Evolutionary conservation across 1,140 invertebrate species (phyloP).

Genomic region (Papilio machaon): DNA sequence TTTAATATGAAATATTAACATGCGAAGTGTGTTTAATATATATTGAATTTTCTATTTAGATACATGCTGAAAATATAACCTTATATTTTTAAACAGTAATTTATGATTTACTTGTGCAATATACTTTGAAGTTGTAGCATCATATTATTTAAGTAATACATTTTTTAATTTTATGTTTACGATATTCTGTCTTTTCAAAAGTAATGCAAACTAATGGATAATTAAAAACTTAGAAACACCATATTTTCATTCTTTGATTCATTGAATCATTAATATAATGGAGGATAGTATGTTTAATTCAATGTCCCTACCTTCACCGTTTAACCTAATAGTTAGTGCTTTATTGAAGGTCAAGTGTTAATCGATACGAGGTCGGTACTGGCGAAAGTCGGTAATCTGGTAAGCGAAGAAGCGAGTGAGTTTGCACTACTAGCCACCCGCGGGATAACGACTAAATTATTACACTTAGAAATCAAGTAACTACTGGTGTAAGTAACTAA

Average conservation of each 20-base stretch:
- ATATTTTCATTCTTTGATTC: neutral
- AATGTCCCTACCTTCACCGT: too few species aligned
- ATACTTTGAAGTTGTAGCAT: neutral
- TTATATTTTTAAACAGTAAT: neutral
- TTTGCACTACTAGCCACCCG: neutral
- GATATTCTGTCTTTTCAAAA: too few species aligned
- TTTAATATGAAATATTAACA: neutral
- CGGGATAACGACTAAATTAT: neutral
- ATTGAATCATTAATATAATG: neutral
- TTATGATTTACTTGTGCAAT: neutral
- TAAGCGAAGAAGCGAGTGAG: neutral
- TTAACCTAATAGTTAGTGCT: neutral
- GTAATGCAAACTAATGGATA: neutral
- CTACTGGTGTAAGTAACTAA: too few species aligned
- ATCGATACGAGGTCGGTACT: neutral
- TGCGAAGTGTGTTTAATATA: neutral
- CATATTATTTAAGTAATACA: neutral
- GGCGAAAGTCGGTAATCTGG: neutral
- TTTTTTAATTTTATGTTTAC: too few species aligned
- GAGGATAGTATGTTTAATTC: too few species aligned
- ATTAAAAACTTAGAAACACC: neutral
- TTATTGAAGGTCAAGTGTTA: conserved; percentile 5
- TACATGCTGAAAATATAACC: neutral
- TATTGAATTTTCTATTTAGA: neutral
- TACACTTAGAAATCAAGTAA: neutral